phyloP scores from a whole-genome alignment of 1,140 invertebrate genomes.

The Caenorhabditis latens region DNA sequence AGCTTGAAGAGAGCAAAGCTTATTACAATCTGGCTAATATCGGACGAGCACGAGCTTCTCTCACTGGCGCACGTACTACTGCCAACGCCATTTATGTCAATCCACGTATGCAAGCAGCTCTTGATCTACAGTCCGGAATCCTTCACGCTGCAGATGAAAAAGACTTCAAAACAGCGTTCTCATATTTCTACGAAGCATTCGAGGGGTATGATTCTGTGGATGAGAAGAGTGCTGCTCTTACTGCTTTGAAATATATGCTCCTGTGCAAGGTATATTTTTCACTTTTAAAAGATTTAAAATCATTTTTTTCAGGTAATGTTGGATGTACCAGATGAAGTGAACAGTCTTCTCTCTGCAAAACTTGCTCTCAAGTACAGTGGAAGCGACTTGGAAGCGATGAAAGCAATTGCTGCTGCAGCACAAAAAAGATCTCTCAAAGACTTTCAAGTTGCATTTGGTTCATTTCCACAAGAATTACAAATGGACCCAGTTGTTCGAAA shows the following conservation, averaged over 20 bases:
- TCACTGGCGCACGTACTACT: constrained; percentile 97
- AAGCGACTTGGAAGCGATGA: constrained; percentile 96
- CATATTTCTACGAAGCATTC: constrained; percentile 99
- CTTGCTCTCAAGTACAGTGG: constrained; percentile 95
- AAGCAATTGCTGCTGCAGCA: constrained; percentile 93
- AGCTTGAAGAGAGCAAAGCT: constrained; percentile 96
- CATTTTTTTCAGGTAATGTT: constrained; percentile 71
- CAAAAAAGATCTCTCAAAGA: constrained; percentile 95
- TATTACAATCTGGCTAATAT: constrained; percentile 97
- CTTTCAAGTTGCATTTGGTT: constrained; percentile 89
- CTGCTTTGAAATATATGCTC: constrained; percentile 97
- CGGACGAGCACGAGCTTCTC: constrained; percentile 86
- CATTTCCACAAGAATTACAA: constrained; percentile 87
- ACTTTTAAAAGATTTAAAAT: not conserved
- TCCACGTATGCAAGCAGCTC: constrained; percentile 83
- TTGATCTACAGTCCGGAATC: constrained; percentile 97
- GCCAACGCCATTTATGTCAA: constrained; percentile 99
- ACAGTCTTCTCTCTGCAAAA: constrained; percentile 94
- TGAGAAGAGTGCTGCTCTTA: constrained; percentile 87
- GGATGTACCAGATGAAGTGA: constrained; percentile 90
- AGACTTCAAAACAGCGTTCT: constrained; percentile 99
- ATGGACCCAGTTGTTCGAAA: constrained; percentile 92
- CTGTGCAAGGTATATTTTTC: constrained; percentile 97
- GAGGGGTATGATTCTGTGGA: constrained; percentile 95
- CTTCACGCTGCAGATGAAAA: constrained; percentile 98